phyloP scores from a whole-genome alignment of 2,888 invertebrate species.

The Lapara coniferarum region DNA sequence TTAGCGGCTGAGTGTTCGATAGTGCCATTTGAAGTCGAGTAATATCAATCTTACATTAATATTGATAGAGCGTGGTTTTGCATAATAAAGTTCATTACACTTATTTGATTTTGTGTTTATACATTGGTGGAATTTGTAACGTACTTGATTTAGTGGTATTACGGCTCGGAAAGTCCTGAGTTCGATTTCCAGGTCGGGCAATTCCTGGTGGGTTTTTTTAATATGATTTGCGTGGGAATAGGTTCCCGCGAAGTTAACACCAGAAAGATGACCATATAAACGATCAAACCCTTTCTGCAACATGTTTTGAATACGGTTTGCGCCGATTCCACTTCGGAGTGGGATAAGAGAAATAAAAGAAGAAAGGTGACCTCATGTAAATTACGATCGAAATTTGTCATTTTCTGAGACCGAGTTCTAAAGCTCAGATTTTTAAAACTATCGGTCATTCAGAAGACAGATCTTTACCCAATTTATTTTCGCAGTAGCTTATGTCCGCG shows the following conservation, averaged over 20 bases:
- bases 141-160: background rate
- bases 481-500: no score
- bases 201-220: background rate
- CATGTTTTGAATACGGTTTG: background rate
- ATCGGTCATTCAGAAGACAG: no score
- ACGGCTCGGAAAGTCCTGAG: background rate
- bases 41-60: conserved; percentile 14
- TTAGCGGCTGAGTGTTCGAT: conserved; percentile 31
- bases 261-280: background rate
- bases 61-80: background rate
- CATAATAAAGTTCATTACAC: no score
- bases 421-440: no score
- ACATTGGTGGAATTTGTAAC: no score
- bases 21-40: conserved; percentile 9
- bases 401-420: no score
- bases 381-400: no score
- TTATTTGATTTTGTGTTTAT: no score
- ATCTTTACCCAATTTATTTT: no score
- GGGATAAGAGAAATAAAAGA: no score
- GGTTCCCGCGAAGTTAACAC: background rate
- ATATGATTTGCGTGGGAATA: background rate
- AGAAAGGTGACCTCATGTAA: background rate
- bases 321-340: no score
- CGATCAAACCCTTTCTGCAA: background rate
- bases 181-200: background rate